A percentile compares a stretch with the other conserved stretches of the same genome.
phyloP scores from a whole-genome alignment of 2,113 vertebrate species.

The Ondatra zibethicus region DNA sequence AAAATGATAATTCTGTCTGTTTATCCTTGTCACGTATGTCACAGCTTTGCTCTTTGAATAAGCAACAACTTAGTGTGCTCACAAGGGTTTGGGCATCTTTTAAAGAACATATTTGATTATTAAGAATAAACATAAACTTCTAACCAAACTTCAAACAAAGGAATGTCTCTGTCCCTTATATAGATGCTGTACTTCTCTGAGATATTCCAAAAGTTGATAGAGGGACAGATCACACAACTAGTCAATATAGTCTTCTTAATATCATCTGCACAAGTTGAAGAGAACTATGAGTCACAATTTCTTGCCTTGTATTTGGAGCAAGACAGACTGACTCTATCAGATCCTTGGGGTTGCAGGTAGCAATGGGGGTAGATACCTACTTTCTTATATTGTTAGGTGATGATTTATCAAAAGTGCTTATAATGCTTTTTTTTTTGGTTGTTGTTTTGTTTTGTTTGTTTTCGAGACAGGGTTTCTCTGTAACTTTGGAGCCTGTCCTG shows the following conservation, averaged over 20 bases:
- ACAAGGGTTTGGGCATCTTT: background rate
- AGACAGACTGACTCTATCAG: background rate
- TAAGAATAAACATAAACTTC: background rate
- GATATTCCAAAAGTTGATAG: background rate
- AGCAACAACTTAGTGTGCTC: background rate
- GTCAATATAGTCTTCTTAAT: background rate
- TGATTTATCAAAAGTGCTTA: background rate
- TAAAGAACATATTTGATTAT: background rate
- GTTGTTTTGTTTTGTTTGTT: no score
- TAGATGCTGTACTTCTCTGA: background rate
- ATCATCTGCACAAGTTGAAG: background rate
- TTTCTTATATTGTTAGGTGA: background rate
- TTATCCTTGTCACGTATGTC: slow-evolving; percentile 4
- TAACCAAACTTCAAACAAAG: background rate
- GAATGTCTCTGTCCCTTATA: background rate
- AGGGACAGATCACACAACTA: background rate
- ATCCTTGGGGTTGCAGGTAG: background rate
- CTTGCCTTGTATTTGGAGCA: fast-evolving
- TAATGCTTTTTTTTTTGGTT: no score
- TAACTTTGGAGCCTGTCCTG: no score
- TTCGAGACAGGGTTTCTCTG: no score
- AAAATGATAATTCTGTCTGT: background rate
- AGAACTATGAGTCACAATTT: background rate
- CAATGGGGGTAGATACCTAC: background rate
- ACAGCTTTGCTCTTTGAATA: slow-evolving; percentile 23